Evolutionary conservation across 2,797 vertebrate species (phyloP), one percentile per base, ranked within the genome.

Genomic region (Odontamblyopus rebecca): DNA sequence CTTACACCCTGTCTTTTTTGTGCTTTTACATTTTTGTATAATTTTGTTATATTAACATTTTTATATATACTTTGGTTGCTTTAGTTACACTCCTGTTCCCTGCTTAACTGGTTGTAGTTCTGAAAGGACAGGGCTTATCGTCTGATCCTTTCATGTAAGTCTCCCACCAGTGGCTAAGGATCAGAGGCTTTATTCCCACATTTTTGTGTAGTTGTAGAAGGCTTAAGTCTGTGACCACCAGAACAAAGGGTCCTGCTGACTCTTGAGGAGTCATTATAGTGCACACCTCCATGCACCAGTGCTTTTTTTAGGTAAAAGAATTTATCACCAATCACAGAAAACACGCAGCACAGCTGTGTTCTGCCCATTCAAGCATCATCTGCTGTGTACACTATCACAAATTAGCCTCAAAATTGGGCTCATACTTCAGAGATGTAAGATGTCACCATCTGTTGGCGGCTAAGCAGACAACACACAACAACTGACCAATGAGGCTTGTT

Each of bases 371-470:
- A 59, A 4, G 23, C 12, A 59, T 59, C 56, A 27, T 27, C 12
- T 27, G 56, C 26, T 4, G 23, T 27, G 23, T 23, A 54, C 53
- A 4, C 4, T 59, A 15, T 60, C 16, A 5, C 23, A 30, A 60
- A 29, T 15, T 13, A 29, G n/a, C 29, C 15, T 60, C 27, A 60
- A 62, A n/a, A 38, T 23, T 38, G 8, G 18, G 16, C 35, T 23
- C 19, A 41, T 63, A 44, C 61, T 63, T 41, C 12, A 35, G 35
- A 13, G 30, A n/a, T 44, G 61, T 19, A 29, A 27, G 15, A 29
- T 81, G 68, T 80, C 71, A 38, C 77, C 82, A 51, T 85, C 85
- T 91, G 68, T 77, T 51, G 86, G 75, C 60, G 56, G 69, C 64
- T 12, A 69, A 78, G 71, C 53, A 79, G 51, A 79, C 75, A 65